phyloP scores from a whole-genome alignment of 2,888 invertebrate species.

The Hyppa rectilinea region DNA sequence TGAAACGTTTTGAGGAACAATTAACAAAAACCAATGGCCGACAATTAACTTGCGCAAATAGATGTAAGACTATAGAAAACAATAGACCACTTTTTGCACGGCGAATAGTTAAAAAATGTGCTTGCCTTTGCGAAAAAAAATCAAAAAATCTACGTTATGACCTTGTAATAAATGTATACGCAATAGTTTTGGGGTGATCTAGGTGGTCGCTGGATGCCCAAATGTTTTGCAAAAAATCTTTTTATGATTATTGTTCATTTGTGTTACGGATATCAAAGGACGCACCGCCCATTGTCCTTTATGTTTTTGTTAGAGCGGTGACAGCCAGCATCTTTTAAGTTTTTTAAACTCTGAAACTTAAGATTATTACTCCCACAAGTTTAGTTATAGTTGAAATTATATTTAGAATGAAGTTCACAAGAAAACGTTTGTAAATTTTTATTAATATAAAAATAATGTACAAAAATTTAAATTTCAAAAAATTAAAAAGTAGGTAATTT shows the following conservation, averaged over 20 bases:
- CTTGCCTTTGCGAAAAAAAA: constrained; percentile 78
- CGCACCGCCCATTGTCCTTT: constrained; percentile 67
- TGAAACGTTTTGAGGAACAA: constrained; percentile 64
- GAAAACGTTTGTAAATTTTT: too few species aligned
- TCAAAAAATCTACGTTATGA: constrained; percentile 57
- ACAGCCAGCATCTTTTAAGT: constrained; percentile 44
- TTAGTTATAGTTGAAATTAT: constrained; percentile 9
- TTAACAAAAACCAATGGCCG: constrained; percentile 67
- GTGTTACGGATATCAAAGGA: constrained; percentile 71
- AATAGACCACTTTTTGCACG: constrained; percentile 82
- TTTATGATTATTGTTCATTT: constrained; percentile 70
- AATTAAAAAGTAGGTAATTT: too few species aligned
- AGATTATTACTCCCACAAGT: constrained; percentile 25
- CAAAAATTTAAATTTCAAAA: too few species aligned
- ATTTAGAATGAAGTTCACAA: too few species aligned
- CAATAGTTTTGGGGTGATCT: constrained; percentile 68
- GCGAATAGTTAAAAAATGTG: constrained; percentile 76
- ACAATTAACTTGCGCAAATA: constrained; percentile 79
- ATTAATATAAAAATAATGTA: too few species aligned
- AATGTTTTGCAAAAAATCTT: constrained; percentile 71
- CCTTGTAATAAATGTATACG: constrained; percentile 69
- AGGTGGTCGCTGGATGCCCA: constrained; percentile 77
- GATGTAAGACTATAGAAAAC: constrained; percentile 72
- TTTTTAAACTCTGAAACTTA: constrained; percentile 33
- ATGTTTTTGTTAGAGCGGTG: constrained; percentile 52